Conservation (phyloP, 2,888 invertebrate genomes). For the Nebria brevicollis region DNA sequence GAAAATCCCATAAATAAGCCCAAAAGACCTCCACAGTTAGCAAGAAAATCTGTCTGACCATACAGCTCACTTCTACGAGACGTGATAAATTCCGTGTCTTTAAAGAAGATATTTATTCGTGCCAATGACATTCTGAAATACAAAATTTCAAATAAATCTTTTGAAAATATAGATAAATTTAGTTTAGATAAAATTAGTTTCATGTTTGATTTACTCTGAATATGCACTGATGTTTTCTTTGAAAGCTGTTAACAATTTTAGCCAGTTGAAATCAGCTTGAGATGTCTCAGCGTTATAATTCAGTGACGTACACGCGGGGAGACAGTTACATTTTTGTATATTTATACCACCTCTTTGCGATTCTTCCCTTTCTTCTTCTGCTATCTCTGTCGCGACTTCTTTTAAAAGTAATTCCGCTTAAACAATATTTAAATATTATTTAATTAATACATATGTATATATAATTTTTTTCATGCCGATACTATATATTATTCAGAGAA, state of each 20-base stretch:
- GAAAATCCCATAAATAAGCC: constrained; percentile 74
- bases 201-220: constrained; percentile 56
- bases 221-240: constrained; percentile 61
- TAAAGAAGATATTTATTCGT: constrained; percentile 76
- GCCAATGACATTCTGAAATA: constrained; percentile 67
- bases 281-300: constrained; percentile 79
- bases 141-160: not conserved
- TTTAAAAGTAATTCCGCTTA: constrained; percentile 66
- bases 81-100: constrained; percentile 71
- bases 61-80: constrained; percentile 69
- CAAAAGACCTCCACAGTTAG: constrained; percentile 68
- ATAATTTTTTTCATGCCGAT: not conserved
- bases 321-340: constrained; percentile 66
- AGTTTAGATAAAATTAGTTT: not conserved
- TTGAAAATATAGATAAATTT: not conserved
- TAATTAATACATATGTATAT: too few species aligned
- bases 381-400: constrained; percentile 64
- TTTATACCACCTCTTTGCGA: constrained; percentile 53
- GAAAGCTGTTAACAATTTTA: constrained; percentile 68
- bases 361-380: constrained; percentile 47
- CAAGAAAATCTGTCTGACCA: constrained; percentile 68
- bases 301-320: constrained; percentile 75
- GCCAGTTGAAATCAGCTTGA: constrained; percentile 75
- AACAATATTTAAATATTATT: constrained; percentile 34
- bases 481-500: not conserved